These are phyloP conservation scores for Habrosyne pyritoides DNA, from an alignment of 2,888 invertebrate genomes.

Conservation along the genomic window DNA sequence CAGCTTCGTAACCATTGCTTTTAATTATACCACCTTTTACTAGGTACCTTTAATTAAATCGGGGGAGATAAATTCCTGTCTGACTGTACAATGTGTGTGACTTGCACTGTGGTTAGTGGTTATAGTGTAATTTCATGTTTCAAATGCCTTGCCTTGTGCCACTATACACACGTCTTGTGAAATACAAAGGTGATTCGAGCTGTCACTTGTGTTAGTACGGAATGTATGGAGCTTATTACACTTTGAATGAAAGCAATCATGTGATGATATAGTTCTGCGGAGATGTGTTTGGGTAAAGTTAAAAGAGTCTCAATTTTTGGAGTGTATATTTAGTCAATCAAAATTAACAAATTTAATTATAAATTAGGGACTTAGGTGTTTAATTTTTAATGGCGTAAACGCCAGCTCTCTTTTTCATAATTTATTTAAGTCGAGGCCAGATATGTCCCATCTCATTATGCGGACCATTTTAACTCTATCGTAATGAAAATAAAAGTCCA, in stretches of 20 bases:
- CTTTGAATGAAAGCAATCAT: neutral
- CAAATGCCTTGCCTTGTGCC: conserved; percentile 25
- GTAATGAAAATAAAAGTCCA: neutral
- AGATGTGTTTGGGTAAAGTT: neutral
- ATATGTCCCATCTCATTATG: no score
- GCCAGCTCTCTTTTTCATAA: no score
- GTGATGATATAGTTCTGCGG: neutral
- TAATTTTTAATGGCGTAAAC: no score
- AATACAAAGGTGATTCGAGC: neutral
- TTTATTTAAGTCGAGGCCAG: no score
- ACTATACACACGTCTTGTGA: neutral
- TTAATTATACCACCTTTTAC: conserved; percentile 47
- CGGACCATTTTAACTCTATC: no score
- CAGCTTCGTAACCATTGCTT: conserved; percentile 37
- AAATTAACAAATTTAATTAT: neutral
- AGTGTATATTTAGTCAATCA: neutral
- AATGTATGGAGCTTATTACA: neutral
- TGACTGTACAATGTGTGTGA: conserved; percentile 27
- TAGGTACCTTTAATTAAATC: conserved; percentile 62
- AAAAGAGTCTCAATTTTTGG: neutral
- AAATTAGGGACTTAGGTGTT: no score
- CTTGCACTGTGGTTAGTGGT: conserved; percentile 36
- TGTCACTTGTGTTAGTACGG: neutral
- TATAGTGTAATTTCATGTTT: conserved; percentile 48
- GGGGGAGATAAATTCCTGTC: conserved; percentile 63